Percentiles rank a stretch among this genome's conserved stretches.
These are phyloP conservation scores for Rhynchophorus ferrugineus DNA, from an alignment of 1,140 invertebrate genomes.

Conservation along the genomic window DNA sequence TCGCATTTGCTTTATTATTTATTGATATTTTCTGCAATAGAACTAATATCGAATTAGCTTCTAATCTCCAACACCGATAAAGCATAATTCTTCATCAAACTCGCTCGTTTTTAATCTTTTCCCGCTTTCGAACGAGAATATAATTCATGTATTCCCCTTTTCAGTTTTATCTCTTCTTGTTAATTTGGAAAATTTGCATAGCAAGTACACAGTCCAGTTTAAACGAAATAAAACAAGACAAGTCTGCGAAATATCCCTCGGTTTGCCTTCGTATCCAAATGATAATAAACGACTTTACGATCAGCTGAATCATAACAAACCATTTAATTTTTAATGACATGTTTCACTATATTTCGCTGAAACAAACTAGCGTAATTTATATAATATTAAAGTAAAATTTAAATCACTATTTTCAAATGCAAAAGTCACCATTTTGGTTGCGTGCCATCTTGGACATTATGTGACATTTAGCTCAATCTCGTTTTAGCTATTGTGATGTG, in stretches of 20 bases:
- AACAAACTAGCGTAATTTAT: too few species aligned
- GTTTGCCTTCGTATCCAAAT: neutral
- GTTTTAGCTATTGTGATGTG: too few species aligned
- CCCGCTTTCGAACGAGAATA: neutral
- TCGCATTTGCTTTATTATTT: too few species aligned
- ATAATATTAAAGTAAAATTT: too few species aligned
- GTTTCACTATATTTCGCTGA: too few species aligned
- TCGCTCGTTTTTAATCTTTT: neutral
- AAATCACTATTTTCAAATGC: too few species aligned
- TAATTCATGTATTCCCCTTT: slow-evolving; percentile 5
- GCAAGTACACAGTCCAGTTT: slow-evolving; percentile 1
- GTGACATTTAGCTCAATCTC: too few species aligned
- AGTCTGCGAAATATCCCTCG: neutral
- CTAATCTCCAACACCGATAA: slow-evolving; percentile 24
- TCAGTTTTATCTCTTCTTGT: slow-evolving; percentile 3
- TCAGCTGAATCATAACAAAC: neutral
- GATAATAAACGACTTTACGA: neutral
- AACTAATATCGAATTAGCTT: neutral
- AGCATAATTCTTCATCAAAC: neutral
- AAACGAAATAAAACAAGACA: slow-evolving; percentile 1
- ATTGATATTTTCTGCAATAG: too few species aligned
- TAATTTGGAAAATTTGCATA: slow-evolving; percentile 10
- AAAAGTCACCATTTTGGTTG: too few species aligned
- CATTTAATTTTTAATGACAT: too few species aligned
- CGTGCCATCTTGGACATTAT: too few species aligned